Evolutionary conservation across 2,797 vertebrate genomes (phyloP), one percentile per base, ranked within the genome.

Genomic region (Acanthornis magna): DNA sequence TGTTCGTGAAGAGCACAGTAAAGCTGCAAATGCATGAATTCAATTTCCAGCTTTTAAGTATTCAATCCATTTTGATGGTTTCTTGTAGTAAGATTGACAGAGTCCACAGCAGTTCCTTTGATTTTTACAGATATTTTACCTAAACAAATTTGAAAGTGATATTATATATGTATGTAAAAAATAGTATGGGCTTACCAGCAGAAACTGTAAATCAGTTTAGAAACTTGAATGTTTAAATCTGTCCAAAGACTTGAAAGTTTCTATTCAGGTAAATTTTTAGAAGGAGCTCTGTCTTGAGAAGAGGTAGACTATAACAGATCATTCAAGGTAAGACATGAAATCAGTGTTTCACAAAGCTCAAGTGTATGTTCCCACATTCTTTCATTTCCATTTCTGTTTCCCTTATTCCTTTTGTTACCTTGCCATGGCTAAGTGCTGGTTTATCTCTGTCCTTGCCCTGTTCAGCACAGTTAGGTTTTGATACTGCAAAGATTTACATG

Each of bases 221-320:
- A 77, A 73, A 85, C 43, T 51, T 79, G 50, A 78, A 80, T 60
- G 42, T 96, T 89, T 89, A 50, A 78, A 65, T 86, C 77, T 95
- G 92, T 93, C 81, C 91, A 97, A 96, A 88, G 73, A 88, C 40
- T 71, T 97, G 63, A 92, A 96, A 96, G 68, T 97, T 97, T 97
- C 95, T 81, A 91, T 96, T 97, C 78, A 95, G 97, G 97, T 97
- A 97, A 95, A 97, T 96, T 96, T 96, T 95, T 96, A 94, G 97
- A 95, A 97, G 97, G 96, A 97, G 71, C 88, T 98, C 92, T 97
- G 63, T 97, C 95, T 97, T 98, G 95, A 98, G 97, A 97, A 96
- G 96, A 94, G 91, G 71, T 96, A 97, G 88, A 96, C 93, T 95
- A 26, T 94, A 96, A 75, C 55, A 97, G 93, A 93, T 93, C 82